A percentile compares a stretch with the other conserved stretches of the same genome.
These are phyloP conservation scores for Etheostoma perlongum DNA, from an alignment of 2,797 vertebrate genomes.

Conservation along the genomic window DNA sequence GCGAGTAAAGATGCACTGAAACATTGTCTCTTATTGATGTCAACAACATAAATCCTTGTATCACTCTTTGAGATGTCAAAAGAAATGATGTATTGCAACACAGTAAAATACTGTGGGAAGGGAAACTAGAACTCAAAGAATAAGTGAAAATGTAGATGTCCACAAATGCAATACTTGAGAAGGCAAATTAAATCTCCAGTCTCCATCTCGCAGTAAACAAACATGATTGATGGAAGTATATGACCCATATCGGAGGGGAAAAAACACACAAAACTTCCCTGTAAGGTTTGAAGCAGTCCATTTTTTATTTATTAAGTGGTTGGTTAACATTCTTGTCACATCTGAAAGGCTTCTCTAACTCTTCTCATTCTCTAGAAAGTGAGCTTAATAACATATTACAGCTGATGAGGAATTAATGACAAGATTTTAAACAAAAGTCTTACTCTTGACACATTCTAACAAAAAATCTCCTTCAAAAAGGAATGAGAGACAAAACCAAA, in stretches of 20 bases:
- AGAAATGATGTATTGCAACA: background rate
- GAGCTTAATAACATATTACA: slow-evolving; percentile 63
- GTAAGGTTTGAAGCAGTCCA: slow-evolving; percentile 60
- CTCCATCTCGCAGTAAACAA: slow-evolving; percentile 44
- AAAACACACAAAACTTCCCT: slow-evolving; percentile 13
- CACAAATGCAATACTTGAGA: slow-evolving; percentile 23
- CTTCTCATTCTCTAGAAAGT: slow-evolving; percentile 61
- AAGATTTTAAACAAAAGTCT: slow-evolving; percentile 29
- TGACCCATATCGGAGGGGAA: slow-evolving; percentile 33
- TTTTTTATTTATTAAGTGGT: slow-evolving; percentile 76
- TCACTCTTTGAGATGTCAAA: background rate
- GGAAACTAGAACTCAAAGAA: background rate
- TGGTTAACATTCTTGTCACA: slow-evolving; percentile 78
- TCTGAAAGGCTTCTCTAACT: slow-evolving; percentile 67
- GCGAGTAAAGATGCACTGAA: background rate
- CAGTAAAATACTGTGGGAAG: slow-evolving; percentile 1
- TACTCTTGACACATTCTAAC: slow-evolving; percentile 30
- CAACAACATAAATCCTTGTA: background rate
- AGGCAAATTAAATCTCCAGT: slow-evolving; percentile 36
- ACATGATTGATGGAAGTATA: slow-evolving; percentile 43
- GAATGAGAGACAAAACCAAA: slow-evolving; percentile 40
- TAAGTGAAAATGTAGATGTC: slow-evolving; percentile 21
- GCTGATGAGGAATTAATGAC: slow-evolving; percentile 56
- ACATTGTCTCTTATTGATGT: background rate
- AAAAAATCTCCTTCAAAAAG: slow-evolving; percentile 47